These are phyloP conservation scores for Zalophus californianus DNA, from an alignment of 2,797 vertebrate species.

Conservation along the genomic window DNA sequence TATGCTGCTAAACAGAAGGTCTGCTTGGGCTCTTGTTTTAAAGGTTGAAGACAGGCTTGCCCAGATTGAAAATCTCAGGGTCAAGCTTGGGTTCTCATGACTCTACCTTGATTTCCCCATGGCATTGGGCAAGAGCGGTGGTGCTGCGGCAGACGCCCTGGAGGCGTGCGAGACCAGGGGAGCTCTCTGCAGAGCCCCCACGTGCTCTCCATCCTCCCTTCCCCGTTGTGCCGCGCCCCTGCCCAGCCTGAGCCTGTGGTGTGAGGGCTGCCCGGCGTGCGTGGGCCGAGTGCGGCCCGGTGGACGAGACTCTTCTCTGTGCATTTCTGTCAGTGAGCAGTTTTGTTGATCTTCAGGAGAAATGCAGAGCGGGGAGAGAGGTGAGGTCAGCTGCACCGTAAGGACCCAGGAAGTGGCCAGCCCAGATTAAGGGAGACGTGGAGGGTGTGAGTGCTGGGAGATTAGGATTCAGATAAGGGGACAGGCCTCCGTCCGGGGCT, in stretches of 20 bases:
- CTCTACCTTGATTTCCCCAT: neutral
- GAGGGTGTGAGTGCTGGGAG: neutral
- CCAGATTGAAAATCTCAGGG: neutral
- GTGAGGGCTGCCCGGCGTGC: neutral
- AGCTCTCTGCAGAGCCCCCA: neutral
- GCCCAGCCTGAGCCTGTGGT: neutral
- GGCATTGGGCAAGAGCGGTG: neutral
- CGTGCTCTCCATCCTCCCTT: neutral
- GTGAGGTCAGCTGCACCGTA: neutral
- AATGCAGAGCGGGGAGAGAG: neutral
- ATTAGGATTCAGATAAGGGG: neutral
- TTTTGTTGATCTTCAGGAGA: slow-evolving; percentile 44
- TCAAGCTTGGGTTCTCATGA: neutral
- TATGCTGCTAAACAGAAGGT: neutral
- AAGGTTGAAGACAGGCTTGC: neutral
- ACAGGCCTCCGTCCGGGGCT: neutral
- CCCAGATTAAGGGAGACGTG: neutral
- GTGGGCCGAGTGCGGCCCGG: neutral
- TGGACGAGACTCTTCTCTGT: neutral
- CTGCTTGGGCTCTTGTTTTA: neutral
- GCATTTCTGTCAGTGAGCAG: neutral
- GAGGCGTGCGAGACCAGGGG: accelerated
- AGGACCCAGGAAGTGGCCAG: neutral
- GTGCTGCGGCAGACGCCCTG: neutral
- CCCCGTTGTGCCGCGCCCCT: neutral